Evolutionary conservation across 2,888 invertebrate species (phyloP).

Genomic region (Drosophila limbata): DNA sequence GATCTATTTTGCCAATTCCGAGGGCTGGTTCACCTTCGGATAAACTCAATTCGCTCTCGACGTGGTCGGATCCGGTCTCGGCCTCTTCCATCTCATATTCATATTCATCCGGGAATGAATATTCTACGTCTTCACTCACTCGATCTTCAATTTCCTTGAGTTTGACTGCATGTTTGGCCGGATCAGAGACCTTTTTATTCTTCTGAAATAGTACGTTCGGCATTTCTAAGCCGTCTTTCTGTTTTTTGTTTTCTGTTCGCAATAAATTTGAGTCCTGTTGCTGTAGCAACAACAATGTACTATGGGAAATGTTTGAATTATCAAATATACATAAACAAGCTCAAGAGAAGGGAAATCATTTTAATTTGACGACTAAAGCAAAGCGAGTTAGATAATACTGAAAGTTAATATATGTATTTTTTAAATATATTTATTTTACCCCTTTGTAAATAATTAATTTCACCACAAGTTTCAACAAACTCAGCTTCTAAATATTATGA

Average conservation of each 20-base stretch:
- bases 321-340: background rate
- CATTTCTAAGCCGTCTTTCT: conserved; percentile 39
- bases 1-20: conserved; percentile 80
- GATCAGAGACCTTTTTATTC: conserved; percentile 52
- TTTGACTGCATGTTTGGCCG: conserved; percentile 54
- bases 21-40: conserved; percentile 68
- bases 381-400: background rate
- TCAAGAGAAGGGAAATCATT: background rate
- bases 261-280: conserved; percentile 46
- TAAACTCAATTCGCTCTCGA: conserved; percentile 49
- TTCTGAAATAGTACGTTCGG: conserved; percentile 55
- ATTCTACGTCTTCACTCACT: conserved; percentile 11
- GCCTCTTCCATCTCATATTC: conserved; percentile 51
- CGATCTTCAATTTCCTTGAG: conserved; percentile 67
- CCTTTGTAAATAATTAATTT: too few species aligned
- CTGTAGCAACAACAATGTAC: conserved; percentile 42
- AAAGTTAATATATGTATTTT: background rate
- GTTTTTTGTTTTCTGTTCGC: conserved; percentile 38
- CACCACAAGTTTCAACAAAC: too few species aligned
- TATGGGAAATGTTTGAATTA: background rate
- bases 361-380: conserved; percentile 23
- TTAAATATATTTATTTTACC: background rate
- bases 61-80: conserved; percentile 39
- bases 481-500: too few species aligned
- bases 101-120: background rate